Evolutionary conservation across 1,140 invertebrate genomes (phyloP).

Genomic region (Conus ventricosus): DNA sequence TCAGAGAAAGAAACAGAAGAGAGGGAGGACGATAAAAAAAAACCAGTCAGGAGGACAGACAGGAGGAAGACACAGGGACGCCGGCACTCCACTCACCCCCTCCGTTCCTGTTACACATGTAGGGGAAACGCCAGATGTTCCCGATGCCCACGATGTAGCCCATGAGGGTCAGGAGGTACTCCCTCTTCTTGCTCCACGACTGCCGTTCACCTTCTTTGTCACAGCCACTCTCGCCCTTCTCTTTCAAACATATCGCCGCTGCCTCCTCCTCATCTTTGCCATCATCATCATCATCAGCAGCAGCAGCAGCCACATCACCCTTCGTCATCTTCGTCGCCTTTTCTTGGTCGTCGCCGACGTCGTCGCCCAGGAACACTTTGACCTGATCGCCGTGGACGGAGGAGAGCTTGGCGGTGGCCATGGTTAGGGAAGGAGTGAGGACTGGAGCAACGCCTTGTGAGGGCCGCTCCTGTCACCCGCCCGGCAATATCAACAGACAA

Average conservation of each 20-base stretch:
- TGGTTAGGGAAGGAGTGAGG: background rate
- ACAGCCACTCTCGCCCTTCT: background rate
- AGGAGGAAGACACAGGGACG: no score
- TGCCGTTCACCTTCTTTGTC: conserved; percentile 21
- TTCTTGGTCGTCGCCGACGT: no score
- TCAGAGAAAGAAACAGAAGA: no score
- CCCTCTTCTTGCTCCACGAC: conserved; percentile 64
- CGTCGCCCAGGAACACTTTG: background rate
- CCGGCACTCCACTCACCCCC: conserved; percentile 57
- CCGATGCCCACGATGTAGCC: conserved; percentile 72
- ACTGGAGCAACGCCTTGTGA: background rate
- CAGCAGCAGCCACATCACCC: no score
- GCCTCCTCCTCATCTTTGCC: background rate
- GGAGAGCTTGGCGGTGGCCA: background rate
- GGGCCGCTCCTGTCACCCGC: background rate
- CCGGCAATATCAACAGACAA: background rate
- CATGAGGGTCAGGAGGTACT: conserved; percentile 71
- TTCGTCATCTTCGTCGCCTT: no score
- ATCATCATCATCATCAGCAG: background rate
- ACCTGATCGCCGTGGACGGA: background rate
- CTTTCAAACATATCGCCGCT: background rate
- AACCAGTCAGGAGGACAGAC: no score
- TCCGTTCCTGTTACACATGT: conserved; percentile 75
- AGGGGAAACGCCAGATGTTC: conserved; percentile 76
- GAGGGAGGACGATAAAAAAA: no score